Evolutionary conservation across 2,888 invertebrate species (phyloP).

Genomic region (Macrosiphum euphorbiae): DNA sequence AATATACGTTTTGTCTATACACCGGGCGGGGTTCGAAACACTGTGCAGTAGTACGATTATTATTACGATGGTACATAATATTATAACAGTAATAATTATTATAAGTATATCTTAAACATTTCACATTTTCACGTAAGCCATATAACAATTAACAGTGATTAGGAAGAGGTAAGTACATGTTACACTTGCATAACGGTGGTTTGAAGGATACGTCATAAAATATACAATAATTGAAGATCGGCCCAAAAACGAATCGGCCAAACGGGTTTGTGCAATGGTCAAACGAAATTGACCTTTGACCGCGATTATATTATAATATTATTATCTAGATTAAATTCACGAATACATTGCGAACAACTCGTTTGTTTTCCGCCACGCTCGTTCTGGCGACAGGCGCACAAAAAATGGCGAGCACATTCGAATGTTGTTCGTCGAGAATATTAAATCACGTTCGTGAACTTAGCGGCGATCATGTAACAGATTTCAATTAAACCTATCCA

Average conservation of each 20-base stretch:
- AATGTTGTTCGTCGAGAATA: constrained; percentile 16
- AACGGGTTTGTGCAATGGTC: neutral
- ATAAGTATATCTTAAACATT: neutral
- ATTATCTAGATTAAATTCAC: neutral
- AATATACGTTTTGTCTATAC: neutral
- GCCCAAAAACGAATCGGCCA: neutral
- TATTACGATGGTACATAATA: neutral
- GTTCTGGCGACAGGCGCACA: neutral
- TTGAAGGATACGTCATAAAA: neutral
- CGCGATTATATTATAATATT: neutral
- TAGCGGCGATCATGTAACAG: too few species aligned
- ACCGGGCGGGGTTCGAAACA: neutral
- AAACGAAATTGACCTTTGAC: neutral
- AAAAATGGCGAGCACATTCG: neutral
- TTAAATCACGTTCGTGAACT: neutral
- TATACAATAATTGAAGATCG: neutral
- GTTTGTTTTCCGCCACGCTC: neutral
- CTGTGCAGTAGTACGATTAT: neutral
- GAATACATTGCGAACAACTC: neutral
- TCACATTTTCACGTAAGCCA: neutral
- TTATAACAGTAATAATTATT: neutral
- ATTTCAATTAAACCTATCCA: too few species aligned
- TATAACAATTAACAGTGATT: neutral
- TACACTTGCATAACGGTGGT: neutral
- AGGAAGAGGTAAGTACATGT: neutral